Base-by-base conservation (phyloP, 2,888 invertebrate genomes). In the Sphecodes monilicornis region DNA sequence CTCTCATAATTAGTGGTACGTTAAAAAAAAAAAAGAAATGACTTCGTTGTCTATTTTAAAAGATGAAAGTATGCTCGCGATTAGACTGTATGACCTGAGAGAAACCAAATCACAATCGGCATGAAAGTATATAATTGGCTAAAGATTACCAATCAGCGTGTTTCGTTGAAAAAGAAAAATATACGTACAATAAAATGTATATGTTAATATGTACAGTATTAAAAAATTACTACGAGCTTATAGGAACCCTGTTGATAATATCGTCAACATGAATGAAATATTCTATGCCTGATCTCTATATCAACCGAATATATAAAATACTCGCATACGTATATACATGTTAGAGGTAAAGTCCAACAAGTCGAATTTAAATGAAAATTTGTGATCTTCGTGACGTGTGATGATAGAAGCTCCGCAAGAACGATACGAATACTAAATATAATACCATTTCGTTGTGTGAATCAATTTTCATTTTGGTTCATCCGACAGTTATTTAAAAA, bases 201-300 rank as follows among this genome's bases (percentile, higher is more conserved):
- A 82, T 72, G 76, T 73, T 78, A 29, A 60, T 86, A 85, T 89
- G 71, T 89, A 89, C 84, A 89, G 50, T 76, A 70, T 89, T 79
- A n/a, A 72, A 78, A 82, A 76, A 86, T 81, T 81, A 77, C 79
- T 89, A 89, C 82, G 79, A 85, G 88, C 69, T 88, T 88, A 85
- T 88, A 89, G 88, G 87, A 89, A 89, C 89, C 90, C 86, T 82
- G 86, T 85, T 84, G 82, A 82, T 87, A 85, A 88, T 72, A 73
- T 84, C 85, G 80, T 85, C 68, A 76, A 76, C 81, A 79, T 74
- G 78, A 32, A 75, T 43, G 68, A 80, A 75, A 83, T 84, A 85
- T 84, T 74, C 80, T 75, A 80, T 77, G 77, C 66, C 57, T 57
- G 76, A 76, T 75, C 78, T 83, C 78, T 83, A 77, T 85, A 66